These are phyloP conservation scores for Tetraneura akinire DNA, from an alignment of 1,140 invertebrate genomes.

Conservation along the genomic window DNA sequence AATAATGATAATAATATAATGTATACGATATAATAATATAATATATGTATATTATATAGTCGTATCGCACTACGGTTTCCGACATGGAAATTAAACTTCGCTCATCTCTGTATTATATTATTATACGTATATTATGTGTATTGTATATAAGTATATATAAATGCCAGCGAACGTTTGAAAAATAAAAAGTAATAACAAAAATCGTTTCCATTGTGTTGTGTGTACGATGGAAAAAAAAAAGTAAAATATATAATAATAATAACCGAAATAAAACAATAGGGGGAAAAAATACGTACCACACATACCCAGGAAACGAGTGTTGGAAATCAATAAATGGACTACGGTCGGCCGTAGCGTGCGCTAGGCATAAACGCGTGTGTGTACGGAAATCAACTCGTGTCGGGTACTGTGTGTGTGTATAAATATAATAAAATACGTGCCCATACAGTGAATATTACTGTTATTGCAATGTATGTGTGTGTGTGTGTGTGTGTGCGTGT, in stretches of 20 bases:
- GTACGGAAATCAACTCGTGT: neutral
- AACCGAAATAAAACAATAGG: constrained; percentile 30
- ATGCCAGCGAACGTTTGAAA: neutral
- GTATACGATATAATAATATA: neutral
- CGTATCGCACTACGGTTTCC: constrained; percentile 2
- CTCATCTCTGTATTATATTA: constrained; percentile 17
- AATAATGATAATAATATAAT: no score
- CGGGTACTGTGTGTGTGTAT: neutral
- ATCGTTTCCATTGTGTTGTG: constrained; percentile 26
- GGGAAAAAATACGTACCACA: neutral
- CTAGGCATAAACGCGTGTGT: neutral
- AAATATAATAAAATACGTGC: no score
- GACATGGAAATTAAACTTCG: constrained; percentile 42
- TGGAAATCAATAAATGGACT: constrained; percentile 43
- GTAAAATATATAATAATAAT: constrained; percentile 12
- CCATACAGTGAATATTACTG: neutral
- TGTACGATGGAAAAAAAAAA: neutral
- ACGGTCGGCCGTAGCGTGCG: neutral
- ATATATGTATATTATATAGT: neutral
- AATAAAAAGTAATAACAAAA: neutral
- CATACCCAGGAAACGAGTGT: constrained; percentile 30
- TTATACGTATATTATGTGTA: no score
- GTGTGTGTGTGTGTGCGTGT: neutral
- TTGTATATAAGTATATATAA: neutral
- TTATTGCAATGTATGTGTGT: neutral